phyloP scores from a whole-genome alignment of 1,140 invertebrate genomes.

The Papilio glaucus region DNA sequence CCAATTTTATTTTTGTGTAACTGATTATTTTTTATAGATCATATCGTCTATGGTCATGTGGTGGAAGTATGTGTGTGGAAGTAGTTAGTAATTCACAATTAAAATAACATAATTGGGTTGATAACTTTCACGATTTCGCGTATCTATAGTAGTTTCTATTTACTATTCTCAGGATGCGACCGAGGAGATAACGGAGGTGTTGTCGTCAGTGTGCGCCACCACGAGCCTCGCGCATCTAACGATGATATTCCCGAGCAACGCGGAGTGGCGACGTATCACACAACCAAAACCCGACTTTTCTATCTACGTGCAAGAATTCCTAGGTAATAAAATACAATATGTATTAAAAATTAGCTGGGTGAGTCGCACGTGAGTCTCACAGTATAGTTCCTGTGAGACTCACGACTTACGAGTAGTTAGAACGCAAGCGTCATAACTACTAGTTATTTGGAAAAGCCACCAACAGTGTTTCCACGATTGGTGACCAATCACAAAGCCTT shows the following conservation, averaged over 20 bases:
- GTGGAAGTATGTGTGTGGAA: not conserved
- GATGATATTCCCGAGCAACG: conserved; percentile 88
- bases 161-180: conserved; percentile 81
- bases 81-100: too few species aligned
- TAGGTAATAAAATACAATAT: conserved; percentile 85
- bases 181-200: conserved; percentile 86
- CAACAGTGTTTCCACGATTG: too few species aligned
- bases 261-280: conserved; percentile 85
- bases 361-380: too few species aligned
- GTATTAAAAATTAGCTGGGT: too few species aligned
- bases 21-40: not conserved
- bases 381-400: too few species aligned
- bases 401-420: too few species aligned
- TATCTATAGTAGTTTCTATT: not conserved
- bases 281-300: conserved; percentile 69
- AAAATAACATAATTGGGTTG: too few species aligned
- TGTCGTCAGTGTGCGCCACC: conserved; percentile 88
- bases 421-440: too few species aligned
- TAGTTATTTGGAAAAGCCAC: too few species aligned
- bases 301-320: conserved; percentile 85
- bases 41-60: not conserved
- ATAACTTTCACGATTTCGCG: too few species aligned
- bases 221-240: conserved; percentile 90
- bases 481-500: too few species aligned
- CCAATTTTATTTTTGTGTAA: too few species aligned